These are phyloP conservation scores for Macropus fuliginosus DNA, from an alignment of 2,797 vertebrate species.

Conservation along the genomic window DNA sequence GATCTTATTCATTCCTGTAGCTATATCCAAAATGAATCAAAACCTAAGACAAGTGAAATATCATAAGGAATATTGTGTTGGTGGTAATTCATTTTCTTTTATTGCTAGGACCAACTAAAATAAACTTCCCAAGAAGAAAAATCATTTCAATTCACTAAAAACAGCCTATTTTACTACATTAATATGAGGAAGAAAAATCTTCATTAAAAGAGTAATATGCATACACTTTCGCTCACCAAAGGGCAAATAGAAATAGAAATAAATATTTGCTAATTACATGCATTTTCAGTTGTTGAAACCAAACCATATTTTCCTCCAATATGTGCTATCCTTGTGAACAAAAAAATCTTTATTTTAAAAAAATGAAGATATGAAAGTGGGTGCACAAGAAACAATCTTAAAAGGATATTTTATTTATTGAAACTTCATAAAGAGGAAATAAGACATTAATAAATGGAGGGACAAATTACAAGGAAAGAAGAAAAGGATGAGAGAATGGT, in stretches of 20 bases:
- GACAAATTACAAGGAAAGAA: constrained; percentile 63
- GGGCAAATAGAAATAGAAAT: constrained; percentile 66
- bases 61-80: constrained; percentile 57
- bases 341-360: constrained; percentile 36
- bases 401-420: constrained; percentile 66
- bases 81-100: constrained; percentile 46
- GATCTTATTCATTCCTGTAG: neutral
- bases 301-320: constrained; percentile 41
- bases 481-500: constrained; percentile 41
- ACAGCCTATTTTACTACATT: constrained; percentile 69
- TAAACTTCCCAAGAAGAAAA: constrained; percentile 57
- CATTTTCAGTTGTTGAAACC: constrained; percentile 59
- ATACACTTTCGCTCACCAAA: constrained; percentile 53
- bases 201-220: constrained; percentile 65
- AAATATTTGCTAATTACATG: constrained; percentile 66
- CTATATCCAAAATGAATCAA: neutral
- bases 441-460: constrained; percentile 76
- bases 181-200: constrained; percentile 67
- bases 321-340: constrained; percentile 44
- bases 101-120: constrained; percentile 65
- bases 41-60: constrained; percentile 18
- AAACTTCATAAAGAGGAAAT: constrained; percentile 70
- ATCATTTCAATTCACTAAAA: constrained; percentile 59
- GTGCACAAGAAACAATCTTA: constrained; percentile 65
- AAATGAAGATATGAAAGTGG: constrained; percentile 15